Evolutionary conservation across 2,888 invertebrate genomes (phyloP).

Genomic region (Catocala fraxini): DNA sequence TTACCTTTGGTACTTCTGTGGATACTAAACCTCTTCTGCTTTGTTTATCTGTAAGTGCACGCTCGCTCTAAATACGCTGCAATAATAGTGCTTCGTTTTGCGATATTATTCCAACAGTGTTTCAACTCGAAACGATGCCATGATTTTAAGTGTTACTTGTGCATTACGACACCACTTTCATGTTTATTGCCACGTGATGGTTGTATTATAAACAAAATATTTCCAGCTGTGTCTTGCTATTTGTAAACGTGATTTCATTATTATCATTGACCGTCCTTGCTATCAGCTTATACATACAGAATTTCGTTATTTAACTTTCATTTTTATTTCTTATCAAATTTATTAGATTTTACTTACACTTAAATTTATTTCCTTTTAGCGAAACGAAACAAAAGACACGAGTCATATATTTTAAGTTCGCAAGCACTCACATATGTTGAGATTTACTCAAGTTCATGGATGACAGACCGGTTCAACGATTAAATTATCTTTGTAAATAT

Average conservation of each 20-base stretch:
- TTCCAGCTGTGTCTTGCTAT: slow-evolving; percentile 36
- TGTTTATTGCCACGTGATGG: slow-evolving; percentile 27
- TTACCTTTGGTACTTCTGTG: slow-evolving; percentile 55
- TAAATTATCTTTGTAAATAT: slow-evolving; percentile 66
- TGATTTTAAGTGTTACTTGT: slow-evolving; percentile 24
- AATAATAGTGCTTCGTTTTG: slow-evolving; percentile 51
- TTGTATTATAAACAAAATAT: slow-evolving; percentile 36
- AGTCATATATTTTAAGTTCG: neutral
- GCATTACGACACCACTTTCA: slow-evolving; percentile 32
- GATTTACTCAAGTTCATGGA: slow-evolving; percentile 60
- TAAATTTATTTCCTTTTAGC: neutral
- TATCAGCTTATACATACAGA: neutral
- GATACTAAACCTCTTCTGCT: slow-evolving; percentile 60
- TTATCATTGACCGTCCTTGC: slow-evolving; percentile 21
- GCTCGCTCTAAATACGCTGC: slow-evolving; percentile 65
- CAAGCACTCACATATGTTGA: slow-evolving; percentile 19
- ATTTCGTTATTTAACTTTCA: neutral
- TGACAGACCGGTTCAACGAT: slow-evolving; percentile 47
- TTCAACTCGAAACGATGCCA: slow-evolving; percentile 33
- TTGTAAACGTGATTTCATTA: slow-evolving; percentile 37
- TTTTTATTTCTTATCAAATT: neutral
- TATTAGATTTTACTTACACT: neutral
- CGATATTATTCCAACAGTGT: slow-evolving; percentile 39
- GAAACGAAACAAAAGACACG: neutral
- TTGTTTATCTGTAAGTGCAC: slow-evolving; percentile 70